Conservation (phyloP, 2,888 invertebrate genomes). For the Melinopterus prodromus region DNA sequence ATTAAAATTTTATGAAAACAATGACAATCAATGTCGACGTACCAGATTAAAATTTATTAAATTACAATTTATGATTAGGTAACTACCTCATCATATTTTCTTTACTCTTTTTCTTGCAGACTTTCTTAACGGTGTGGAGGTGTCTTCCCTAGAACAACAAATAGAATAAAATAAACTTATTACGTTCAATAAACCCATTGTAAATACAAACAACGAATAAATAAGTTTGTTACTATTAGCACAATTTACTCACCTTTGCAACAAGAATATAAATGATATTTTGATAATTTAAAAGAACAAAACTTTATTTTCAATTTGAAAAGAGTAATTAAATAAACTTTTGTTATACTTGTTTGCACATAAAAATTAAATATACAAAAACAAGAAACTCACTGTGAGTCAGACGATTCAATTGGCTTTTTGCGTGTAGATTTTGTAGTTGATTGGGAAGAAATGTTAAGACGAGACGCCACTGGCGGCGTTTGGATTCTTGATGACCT, state of each 20-base stretch:
- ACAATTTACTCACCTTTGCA: not conserved
- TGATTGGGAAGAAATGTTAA: not conserved
- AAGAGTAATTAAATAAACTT: too few species aligned
- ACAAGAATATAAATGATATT: not conserved
- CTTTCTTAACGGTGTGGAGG: not conserved
- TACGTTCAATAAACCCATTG: too few species aligned
- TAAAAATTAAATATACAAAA: not conserved
- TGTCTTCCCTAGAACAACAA: not conserved
- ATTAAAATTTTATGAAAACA: too few species aligned
- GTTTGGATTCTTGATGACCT: not conserved
- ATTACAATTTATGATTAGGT: not conserved
- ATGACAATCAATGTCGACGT: too few species aligned
- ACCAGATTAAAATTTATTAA: constrained; percentile 5
- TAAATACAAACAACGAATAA: too few species aligned
- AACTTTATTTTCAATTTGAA: too few species aligned
- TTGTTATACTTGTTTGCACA: too few species aligned
- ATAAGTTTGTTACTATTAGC: too few species aligned
- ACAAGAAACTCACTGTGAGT: not conserved
- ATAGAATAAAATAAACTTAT: too few species aligned
- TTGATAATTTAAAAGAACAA: too few species aligned
- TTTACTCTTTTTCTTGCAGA: not conserved
- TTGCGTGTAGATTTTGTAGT: not conserved
- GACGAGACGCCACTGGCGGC: too few species aligned
- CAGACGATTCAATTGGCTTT: not conserved
- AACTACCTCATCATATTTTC: not conserved